phyloP scores from a whole-genome alignment of 2,888 invertebrate genomes.

The Agrochola macilenta region DNA sequence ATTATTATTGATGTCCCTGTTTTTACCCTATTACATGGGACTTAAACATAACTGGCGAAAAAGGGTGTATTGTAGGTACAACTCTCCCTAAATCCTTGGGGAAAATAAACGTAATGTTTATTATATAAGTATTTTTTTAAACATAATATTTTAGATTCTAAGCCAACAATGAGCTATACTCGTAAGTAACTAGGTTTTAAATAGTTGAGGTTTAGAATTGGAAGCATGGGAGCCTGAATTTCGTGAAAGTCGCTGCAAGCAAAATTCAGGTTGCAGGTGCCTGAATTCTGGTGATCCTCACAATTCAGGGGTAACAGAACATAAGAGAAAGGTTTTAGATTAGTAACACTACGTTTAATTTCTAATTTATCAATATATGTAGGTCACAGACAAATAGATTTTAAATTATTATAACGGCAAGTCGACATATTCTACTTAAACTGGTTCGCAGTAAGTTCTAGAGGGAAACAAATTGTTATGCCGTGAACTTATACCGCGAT shows the following conservation, averaged over 20 bases:
- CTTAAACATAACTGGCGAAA: too few relatives aligned
- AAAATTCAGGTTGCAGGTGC: background rate
- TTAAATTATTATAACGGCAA: slow-evolving; percentile 11
- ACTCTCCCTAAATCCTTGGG: too few relatives aligned
- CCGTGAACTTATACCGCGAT: slow-evolving; percentile 33
- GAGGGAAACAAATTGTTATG: slow-evolving; percentile 1
- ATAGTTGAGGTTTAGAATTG: background rate
- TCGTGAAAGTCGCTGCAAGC: background rate
- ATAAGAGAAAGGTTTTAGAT: background rate
- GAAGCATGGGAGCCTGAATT: background rate
- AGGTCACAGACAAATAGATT: background rate
- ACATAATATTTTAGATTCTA: background rate
- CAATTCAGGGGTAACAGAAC: background rate
- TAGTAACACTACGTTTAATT: background rate
- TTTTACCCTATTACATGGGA: too few relatives aligned
- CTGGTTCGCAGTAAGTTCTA: slow-evolving; percentile 26
- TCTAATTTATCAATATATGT: background rate
- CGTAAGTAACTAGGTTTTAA: too few relatives aligned
- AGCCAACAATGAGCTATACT: background rate
- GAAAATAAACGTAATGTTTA: too few relatives aligned
- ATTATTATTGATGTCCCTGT: background rate
- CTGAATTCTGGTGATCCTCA: background rate
- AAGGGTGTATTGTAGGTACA: too few relatives aligned
- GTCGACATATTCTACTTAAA: slow-evolving; percentile 20
- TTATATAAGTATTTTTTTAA: background rate